Evolutionary conservation across 1,140 invertebrate species (phyloP).

Genomic region (Orius laevigatus): DNA sequence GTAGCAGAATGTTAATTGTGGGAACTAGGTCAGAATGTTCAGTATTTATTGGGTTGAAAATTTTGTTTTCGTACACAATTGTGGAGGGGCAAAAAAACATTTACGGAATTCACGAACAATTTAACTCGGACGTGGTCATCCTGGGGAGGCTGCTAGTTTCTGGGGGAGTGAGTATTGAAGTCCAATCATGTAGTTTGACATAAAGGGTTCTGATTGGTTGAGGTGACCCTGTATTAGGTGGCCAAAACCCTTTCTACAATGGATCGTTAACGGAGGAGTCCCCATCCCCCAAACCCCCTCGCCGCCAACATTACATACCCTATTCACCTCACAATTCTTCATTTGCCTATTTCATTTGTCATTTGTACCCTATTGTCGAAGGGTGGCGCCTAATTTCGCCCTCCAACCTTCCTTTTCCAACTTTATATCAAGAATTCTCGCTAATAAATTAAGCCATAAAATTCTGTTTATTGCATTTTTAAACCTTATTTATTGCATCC

Average conservation of each 20-base stretch:
- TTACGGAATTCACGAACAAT: no score
- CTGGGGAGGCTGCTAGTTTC: no score
- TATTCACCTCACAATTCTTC: constrained; percentile 30
- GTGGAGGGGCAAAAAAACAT: no score
- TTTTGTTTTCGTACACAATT: no score
- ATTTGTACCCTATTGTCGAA: constrained; percentile 31
- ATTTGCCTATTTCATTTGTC: constrained; percentile 33
- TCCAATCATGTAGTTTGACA: constrained; percentile 11
- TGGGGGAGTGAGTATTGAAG: not conserved
- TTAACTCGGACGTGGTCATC: no score
- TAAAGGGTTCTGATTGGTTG: constrained; percentile 11
- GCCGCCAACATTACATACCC: constrained; percentile 5
- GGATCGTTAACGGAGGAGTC: constrained; percentile 8
- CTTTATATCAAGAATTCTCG: no score
- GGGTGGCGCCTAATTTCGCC: constrained; percentile 5
- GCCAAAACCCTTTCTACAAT: constrained; percentile 7
- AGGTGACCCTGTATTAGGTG: constrained; percentile 3
- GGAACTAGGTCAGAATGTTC: no score
- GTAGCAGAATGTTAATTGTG: no score
- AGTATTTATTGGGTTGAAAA: no score
- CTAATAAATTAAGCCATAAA: no score
- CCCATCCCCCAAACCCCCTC: not conserved
- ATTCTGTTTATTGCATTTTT: no score
- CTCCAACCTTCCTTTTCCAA: constrained; percentile 1
- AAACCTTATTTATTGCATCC: no score